These are phyloP conservation scores for Orthosia cruda DNA, from an alignment of 2,888 invertebrate species.

Conservation along the genomic window DNA sequence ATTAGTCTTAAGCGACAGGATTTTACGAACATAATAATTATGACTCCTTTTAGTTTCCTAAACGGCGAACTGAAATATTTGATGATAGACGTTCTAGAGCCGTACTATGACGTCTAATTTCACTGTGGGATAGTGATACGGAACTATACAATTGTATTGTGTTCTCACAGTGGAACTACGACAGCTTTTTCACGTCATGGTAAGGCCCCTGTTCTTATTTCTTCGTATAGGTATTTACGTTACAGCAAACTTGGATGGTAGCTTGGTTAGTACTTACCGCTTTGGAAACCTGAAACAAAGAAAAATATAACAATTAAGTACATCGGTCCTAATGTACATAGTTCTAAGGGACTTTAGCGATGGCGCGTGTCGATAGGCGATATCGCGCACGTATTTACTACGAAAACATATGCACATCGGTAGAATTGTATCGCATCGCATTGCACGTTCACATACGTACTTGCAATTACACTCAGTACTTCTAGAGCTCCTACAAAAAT, in stretches of 20 bases:
- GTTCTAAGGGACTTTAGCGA: not conserved
- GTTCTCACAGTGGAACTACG: too few species aligned
- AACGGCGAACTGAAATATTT: not conserved
- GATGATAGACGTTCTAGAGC: too few species aligned
- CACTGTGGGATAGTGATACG: too few species aligned
- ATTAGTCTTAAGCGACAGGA: not conserved
- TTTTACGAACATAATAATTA: not conserved
- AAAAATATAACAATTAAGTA: conserved; percentile 14
- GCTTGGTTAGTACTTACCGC: conserved; percentile 1
- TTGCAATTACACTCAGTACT: too few species aligned
- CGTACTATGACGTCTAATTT: too few species aligned
- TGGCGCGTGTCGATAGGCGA: not conserved
- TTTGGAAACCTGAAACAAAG: conserved; percentile 16
- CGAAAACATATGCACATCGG: too few species aligned
- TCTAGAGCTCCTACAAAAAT: too few species aligned
- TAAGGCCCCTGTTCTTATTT: not conserved
- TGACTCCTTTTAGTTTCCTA: not conserved
- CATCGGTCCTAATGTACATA: not conserved
- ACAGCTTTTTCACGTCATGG: not conserved
- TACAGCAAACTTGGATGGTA: not conserved
- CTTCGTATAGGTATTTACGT: not conserved
- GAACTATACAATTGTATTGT: too few species aligned
- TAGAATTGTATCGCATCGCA: too few species aligned
- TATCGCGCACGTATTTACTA: too few species aligned
- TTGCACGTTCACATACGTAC: too few species aligned